Percentiles rank a stretch among this genome's conserved stretches.
phyloP scores from a whole-genome alignment of 64 coral and sea anemone genomes.

The Cladopsammia gracilis region DNA sequence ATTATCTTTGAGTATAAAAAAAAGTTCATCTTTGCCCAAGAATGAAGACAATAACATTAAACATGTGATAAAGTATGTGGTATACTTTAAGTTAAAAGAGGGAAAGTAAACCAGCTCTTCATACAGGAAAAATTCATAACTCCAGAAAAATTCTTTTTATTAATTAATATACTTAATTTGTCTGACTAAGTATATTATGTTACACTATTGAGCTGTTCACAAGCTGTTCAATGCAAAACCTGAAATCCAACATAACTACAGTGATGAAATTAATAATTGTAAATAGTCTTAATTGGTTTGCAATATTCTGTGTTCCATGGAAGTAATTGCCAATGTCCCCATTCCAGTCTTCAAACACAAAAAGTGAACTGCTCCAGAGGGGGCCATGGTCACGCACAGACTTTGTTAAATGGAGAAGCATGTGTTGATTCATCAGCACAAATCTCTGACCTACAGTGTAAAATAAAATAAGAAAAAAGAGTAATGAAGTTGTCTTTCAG shows the following conservation, averaged over 20 bases:
- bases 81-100: conserved; percentile 26
- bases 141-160: no score
- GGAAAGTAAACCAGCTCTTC: conserved; percentile 35
- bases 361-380: conserved; percentile 43
- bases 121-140: not conserved
- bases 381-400: conserved; percentile 29
- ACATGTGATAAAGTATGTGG: not conserved
- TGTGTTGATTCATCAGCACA: conserved; percentile 18
- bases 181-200: no score
- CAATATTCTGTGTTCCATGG: conserved; percentile 14
- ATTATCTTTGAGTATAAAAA: conserved; percentile 39
- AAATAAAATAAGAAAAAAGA: no score
- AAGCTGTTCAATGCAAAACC: no score
- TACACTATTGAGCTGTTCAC: no score
- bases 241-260: no score
- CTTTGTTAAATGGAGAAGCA: conserved; percentile 10
- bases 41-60: no score
- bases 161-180: no score
- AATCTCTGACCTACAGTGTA: conserved; percentile 6
- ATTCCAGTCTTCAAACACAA: conserved; percentile 66
- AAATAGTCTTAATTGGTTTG: not conserved
- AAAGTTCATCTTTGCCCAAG: not conserved
- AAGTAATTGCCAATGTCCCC: conserved; percentile 34
- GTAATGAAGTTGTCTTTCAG: no score
- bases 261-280: no score